phyloP scores from a whole-genome alignment of 2,113 vertebrate species.

The Oriolus oriolus region DNA sequence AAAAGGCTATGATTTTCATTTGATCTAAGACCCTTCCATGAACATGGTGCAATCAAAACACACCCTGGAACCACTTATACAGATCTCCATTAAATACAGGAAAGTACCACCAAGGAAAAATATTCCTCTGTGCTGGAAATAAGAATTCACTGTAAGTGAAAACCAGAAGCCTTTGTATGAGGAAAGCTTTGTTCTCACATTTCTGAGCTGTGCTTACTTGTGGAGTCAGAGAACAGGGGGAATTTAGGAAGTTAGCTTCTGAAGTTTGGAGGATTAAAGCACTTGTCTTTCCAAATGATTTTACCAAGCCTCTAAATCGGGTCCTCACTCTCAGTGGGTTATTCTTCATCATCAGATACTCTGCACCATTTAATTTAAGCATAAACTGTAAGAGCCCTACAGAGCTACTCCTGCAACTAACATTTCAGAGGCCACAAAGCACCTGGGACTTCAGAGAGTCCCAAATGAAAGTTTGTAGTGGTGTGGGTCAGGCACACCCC shows the following conservation, averaged over 20 bases:
- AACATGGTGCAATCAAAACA: neutral
- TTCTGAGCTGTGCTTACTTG: neutral
- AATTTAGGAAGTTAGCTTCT: neutral
- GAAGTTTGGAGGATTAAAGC: neutral
- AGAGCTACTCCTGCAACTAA: neutral
- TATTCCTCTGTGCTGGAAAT: neutral
- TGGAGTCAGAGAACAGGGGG: neutral
- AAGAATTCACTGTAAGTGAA: neutral
- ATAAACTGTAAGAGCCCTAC: neutral
- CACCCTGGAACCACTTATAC: neutral
- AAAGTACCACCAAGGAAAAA: neutral
- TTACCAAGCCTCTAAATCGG: neutral
- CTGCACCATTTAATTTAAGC: neutral
- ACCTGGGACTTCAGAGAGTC: neutral
- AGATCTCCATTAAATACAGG: neutral
- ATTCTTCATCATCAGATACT: neutral
- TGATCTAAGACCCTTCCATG: neutral
- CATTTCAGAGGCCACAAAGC: neutral
- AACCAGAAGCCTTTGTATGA: neutral
- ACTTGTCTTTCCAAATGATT: neutral
- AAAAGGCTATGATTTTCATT: neutral
- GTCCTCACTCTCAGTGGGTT: neutral
- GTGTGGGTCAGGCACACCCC: accelerated
- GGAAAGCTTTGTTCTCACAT: neutral
- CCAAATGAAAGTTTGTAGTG: neutral